Base-by-base conservation (phyloP, 2,888 invertebrate genomes). In the Acanthoscelides obtectus region DNA sequence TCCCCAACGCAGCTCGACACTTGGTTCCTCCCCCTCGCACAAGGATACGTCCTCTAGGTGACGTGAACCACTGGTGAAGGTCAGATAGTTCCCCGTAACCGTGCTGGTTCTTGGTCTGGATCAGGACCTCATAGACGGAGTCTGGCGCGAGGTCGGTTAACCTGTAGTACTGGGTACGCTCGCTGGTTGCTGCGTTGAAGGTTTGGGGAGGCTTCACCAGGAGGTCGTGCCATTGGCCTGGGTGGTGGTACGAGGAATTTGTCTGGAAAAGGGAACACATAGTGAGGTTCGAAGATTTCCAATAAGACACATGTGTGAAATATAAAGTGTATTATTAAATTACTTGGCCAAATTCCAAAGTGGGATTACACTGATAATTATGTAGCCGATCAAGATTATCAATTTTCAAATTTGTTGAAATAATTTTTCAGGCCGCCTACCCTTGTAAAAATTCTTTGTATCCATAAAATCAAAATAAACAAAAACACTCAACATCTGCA, bases 51-150 rank as follows among this genome's bases (percentile, higher is more conserved):
- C 85, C 85, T 69, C 80, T 83, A 25, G 82, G 81, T 3, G 85
- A 84, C 0, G 88, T 88, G 77, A 86, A 87, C 85, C 88, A 89
- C 78, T 87, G 87, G 79, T 88, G 88, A 21, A 87, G 78, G 71
- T 88, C 87, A n/a, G 87, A 87, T 4, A 87, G 83, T 79, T 88
- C 88, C 72, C 88, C 88, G 84, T 87, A 88, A 27, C 89, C 89
- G 76, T 88, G 88, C 75, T 87, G 87, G 79, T 89, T 89, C 80
- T 87, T 88, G 69, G 88, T 87, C 76, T 88, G 87, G n/a, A 89
- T 85, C 72, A 88, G 83, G 67, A 88, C 88, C 79, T 89, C 89
- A 80, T 88, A 89, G 27, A 87, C 86, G 1, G 88, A 87, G 66
- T 88, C 88, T 0, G 88, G 84, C 27, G 87, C 86, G 69, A 89